A percentile compares a stretch with the other conserved stretches of the same genome.
These are phyloP conservation scores for Fundulus diaphanus DNA, from an alignment of 2,797 vertebrate genomes.

Conservation along the genomic window DNA sequence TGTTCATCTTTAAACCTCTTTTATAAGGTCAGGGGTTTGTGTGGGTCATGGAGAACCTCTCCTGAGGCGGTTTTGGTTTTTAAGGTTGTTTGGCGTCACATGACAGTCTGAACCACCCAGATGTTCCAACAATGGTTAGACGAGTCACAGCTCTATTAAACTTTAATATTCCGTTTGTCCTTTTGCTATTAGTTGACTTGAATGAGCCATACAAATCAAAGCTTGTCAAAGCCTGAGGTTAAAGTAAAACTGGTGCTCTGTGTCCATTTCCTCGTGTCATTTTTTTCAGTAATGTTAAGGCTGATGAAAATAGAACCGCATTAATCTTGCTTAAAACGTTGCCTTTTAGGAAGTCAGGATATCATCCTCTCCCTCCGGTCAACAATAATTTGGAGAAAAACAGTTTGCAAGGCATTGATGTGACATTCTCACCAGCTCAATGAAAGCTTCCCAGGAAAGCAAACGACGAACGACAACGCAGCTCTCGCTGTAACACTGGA, in stretches of 20 bases:
- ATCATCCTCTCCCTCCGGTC: background rate
- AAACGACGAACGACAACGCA: slow-evolving; percentile 24
- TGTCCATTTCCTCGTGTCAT: too few species aligned
- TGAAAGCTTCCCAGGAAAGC: slow-evolving; percentile 7
- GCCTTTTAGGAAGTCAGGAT: background rate
- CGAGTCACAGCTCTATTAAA: background rate
- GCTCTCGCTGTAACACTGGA: background rate
- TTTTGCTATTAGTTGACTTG: background rate
- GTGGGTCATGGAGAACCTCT: background rate
- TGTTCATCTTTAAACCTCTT: background rate
- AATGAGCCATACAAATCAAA: background rate
- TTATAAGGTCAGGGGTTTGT: background rate
- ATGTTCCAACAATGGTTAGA: background rate
- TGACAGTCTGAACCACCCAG: background rate
- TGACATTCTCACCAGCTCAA: slow-evolving; percentile 31
- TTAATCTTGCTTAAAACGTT: background rate
- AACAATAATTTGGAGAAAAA: background rate
- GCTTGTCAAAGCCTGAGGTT: background rate
- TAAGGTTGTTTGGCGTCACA: background rate
- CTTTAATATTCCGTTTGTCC: background rate
- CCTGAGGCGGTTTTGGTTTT: background rate
- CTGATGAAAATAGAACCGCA: too few species aligned
- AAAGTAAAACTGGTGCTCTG: too few species aligned
- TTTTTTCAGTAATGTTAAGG: too few species aligned
- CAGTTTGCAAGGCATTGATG: slow-evolving; percentile 4